These are phyloP conservation scores for Myotis myotis DNA, from an alignment of 2,797 vertebrate species.

Conservation along the genomic window DNA sequence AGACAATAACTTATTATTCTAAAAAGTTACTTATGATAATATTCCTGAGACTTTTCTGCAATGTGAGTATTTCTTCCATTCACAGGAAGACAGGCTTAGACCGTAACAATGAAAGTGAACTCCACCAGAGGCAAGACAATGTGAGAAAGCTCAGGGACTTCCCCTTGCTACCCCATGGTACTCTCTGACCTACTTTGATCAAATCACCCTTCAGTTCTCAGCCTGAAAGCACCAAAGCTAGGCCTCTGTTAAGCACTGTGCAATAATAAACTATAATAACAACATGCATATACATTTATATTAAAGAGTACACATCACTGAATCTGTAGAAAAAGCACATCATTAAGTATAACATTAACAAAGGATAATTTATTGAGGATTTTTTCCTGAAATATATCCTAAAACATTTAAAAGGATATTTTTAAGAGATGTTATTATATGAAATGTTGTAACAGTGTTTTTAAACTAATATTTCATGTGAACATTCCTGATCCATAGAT, in stretches of 20 bases:
- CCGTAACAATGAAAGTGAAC: constrained; percentile 80
- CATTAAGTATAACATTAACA: constrained; percentile 22
- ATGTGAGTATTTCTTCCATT: constrained; percentile 81
- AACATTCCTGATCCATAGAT: neutral
- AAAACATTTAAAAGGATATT: neutral
- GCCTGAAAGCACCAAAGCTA: constrained; percentile 26
- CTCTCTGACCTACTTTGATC: constrained; percentile 61
- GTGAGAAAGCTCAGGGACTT: constrained; percentile 73
- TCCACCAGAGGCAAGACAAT: constrained; percentile 81
- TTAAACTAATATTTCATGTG: neutral
- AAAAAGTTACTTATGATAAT: constrained; percentile 64
- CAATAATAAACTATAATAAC: neutral
- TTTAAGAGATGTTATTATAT: constrained; percentile 14
- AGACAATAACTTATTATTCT: constrained; percentile 74
- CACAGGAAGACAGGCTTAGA: constrained; percentile 80
- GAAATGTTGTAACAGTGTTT: neutral
- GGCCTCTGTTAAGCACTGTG: neutral
- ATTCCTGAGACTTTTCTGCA: constrained; percentile 77
- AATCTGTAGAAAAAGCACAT: neutral
- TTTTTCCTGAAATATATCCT: constrained; percentile 15
- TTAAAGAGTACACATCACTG: neutral
- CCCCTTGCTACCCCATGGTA: constrained; percentile 63
- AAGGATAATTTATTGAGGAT: neutral
- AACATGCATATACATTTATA: neutral
- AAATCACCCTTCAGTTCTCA: neutral